phyloP scores from a whole-genome alignment of 2,797 vertebrate genomes.

The Scleropages formosus region DNA sequence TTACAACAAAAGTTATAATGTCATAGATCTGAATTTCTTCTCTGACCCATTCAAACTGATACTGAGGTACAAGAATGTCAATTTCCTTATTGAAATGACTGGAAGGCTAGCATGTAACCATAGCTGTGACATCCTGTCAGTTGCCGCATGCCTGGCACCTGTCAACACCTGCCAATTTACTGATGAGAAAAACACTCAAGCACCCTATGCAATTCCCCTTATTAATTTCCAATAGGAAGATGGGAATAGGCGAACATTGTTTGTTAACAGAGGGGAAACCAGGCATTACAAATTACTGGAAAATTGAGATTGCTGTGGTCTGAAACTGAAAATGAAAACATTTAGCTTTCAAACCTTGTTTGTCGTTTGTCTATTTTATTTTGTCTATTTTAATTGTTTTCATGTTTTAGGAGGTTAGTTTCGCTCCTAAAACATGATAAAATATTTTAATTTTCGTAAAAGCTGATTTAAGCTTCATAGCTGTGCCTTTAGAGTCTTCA shows the following conservation, averaged over 20 bases:
- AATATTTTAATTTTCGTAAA: no score
- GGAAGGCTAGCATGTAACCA: no score
- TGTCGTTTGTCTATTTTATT: no score
- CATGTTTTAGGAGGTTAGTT: constrained; percentile 5
- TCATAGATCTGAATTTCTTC: no score
- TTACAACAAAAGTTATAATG: no score
- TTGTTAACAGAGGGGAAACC: constrained; percentile 34
- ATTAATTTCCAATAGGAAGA: constrained; percentile 24
- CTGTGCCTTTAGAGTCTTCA: no score
- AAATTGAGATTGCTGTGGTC: constrained; percentile 29
- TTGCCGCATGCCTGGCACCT: not conserved
- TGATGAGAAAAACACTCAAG: constrained; percentile 22
- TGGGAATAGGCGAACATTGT: constrained; percentile 28
- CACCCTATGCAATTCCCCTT: constrained; percentile 10
- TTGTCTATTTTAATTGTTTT: constrained; percentile 32
- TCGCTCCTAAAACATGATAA: no score
- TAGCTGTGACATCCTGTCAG: constrained; percentile 19
- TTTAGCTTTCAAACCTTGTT: no score
- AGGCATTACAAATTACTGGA: constrained; percentile 30
- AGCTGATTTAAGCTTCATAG: no score
- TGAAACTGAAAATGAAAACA: constrained; percentile 30
- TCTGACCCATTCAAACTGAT: no score
- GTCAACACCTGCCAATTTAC: not conserved
- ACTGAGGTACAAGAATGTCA: no score
- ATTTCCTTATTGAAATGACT: no score